A percentile compares a stretch with the other conserved stretches of the same genome.
phyloP scores from a whole-genome alignment of 2,113 vertebrate genomes.

The Nettapus auritus region DNA sequence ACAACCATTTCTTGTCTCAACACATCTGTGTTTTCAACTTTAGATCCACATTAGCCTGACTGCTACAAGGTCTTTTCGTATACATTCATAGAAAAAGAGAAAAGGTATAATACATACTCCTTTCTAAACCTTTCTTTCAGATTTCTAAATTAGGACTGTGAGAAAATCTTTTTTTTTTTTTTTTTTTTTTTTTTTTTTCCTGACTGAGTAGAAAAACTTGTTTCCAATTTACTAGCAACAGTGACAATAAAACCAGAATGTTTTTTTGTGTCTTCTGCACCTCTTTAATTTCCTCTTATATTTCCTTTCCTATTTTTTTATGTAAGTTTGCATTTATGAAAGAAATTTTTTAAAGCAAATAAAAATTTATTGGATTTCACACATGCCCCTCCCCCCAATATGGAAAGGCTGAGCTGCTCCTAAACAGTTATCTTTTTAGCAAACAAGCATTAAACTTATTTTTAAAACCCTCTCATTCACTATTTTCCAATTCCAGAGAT shows the following conservation, averaged over 20 bases:
- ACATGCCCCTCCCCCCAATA: background rate
- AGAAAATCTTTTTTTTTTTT: background rate
- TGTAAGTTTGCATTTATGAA: background rate
- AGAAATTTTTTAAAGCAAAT: background rate
- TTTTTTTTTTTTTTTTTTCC: background rate
- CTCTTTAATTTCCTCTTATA: background rate
- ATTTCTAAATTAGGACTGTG: background rate
- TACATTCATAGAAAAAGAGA: background rate
- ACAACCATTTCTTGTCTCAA: background rate
- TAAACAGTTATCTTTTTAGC: background rate
- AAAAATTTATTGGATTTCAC: background rate
- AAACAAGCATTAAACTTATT: background rate
- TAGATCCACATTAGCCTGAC: background rate
- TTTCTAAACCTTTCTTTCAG: background rate
- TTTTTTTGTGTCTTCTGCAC: background rate
- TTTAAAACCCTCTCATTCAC: background rate
- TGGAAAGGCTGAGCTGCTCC: background rate
- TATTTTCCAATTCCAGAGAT: background rate
- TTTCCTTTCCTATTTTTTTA: background rate
- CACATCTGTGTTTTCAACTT: background rate
- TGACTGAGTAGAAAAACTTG: background rate
- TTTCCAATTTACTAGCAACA: background rate
- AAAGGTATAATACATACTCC: background rate
- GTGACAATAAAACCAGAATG: background rate
- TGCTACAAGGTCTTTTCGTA: background rate